Conservation (phyloP, 2,797 vertebrate genomes). For the Pitangus sulphuratus region DNA sequence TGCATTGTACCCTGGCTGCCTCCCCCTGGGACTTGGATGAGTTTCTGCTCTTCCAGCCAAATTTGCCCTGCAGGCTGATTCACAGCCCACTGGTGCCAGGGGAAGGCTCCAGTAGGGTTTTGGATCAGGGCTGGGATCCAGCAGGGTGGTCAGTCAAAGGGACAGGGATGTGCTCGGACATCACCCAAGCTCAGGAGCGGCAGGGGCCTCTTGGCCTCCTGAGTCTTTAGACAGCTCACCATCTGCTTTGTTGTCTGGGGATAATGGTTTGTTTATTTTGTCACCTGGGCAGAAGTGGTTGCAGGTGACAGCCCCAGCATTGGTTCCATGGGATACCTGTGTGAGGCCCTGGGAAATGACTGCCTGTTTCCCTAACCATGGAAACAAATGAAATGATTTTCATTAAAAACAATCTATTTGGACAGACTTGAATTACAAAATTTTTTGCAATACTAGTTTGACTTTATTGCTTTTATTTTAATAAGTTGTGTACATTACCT, state of each 20-base stretch:
- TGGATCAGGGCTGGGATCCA: not conserved
- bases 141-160: not conserved
- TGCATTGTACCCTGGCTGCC: not conserved
- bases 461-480: not conserved
- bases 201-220: not conserved
- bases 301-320: not conserved
- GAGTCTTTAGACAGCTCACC: not conserved
- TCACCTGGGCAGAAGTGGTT: not conserved
- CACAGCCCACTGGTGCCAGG: not conserved
- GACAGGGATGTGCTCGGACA: not conserved
- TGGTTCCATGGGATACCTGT: not conserved
- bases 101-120: not conserved
- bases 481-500: not conserved
- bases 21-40: not conserved
- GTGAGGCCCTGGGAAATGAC: fast-evolving
- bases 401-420: not conserved
- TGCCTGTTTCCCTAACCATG: fast-evolving
- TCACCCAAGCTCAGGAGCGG: fast-evolving
- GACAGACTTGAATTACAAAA: not conserved
- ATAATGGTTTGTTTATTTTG: fast-evolving
- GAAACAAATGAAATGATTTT: not conserved
- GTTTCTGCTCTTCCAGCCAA: not conserved
- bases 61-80: not conserved
- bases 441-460: not conserved
- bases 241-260: not conserved